A percentile compares a stretch with the other conserved stretches of the same genome.
Evolutionary conservation across 2,797 vertebrate genomes (phyloP).

Genomic region (Petrocephalus schoutedeni): DNA sequence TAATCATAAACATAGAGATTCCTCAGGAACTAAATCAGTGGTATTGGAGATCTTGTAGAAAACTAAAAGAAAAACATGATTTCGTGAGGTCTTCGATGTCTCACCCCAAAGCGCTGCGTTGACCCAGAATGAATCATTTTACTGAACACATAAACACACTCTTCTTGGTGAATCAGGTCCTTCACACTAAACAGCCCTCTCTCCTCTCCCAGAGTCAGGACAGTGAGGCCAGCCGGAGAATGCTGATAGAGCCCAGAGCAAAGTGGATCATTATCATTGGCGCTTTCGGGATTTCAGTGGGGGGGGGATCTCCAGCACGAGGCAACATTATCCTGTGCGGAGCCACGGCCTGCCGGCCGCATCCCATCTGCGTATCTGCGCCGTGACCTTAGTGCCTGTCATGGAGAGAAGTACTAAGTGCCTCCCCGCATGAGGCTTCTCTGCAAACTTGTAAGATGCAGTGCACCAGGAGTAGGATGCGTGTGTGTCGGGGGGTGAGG

Average conservation of each 20-base stretch:
- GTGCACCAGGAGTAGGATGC: not conserved
- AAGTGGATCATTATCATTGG: not conserved
- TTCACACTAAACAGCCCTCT: not conserved
- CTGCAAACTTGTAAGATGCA: not conserved
- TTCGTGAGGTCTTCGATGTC: not conserved
- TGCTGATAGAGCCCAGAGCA: constrained; percentile 22
- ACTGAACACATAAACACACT: constrained; percentile 36
- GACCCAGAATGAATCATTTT: constrained; percentile 27
- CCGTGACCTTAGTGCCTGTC: not conserved
- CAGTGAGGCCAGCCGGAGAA: constrained; percentile 30
- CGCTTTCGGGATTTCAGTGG: not conserved
- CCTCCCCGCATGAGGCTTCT: not conserved
- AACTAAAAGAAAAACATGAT: not conserved
- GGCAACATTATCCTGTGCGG: not conserved
- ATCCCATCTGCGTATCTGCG: not conserved
- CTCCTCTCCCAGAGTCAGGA: not conserved
- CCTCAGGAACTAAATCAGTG: not conserved
- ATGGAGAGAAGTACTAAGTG: not conserved
- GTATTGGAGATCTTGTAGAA: not conserved
- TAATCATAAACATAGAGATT: constrained; percentile 14
- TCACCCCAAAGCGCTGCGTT: not conserved
- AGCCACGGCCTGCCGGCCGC: not conserved
- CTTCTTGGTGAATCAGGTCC: constrained; percentile 19
- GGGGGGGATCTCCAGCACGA: not conserved
- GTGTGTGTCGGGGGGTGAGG: not conserved